phyloP scores from a whole-genome alignment of 2,888 invertebrate species.

The Hydroisotoma schaefferi region DNA sequence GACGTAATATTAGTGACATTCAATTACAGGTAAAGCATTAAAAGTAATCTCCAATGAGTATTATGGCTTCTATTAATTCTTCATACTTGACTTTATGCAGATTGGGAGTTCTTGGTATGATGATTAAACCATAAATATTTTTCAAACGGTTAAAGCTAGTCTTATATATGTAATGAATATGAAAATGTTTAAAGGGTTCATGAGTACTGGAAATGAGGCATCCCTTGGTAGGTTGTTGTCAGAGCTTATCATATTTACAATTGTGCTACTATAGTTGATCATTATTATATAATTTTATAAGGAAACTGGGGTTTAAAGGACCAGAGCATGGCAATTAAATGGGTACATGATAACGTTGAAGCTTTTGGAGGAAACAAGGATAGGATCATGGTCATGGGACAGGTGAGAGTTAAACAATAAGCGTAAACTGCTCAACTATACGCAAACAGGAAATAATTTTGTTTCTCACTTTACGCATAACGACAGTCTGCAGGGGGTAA shows the following conservation, averaged over 20 bases:
- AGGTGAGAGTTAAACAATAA: no score
- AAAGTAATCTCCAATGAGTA: background rate
- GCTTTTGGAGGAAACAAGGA: slow-evolving; percentile 20
- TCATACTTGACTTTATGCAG: background rate
- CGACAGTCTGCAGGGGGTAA: slow-evolving; percentile 4
- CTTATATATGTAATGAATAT: no score
- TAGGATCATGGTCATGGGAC: slow-evolving; percentile 21
- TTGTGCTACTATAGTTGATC: no score
- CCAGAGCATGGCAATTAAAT: slow-evolving; percentile 18
- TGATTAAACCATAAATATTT: no score
- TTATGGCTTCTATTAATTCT: background rate
- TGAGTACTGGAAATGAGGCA: background rate
- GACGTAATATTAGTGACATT: slow-evolving; percentile 28
- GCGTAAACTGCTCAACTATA: no score
- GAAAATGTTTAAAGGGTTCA: background rate
- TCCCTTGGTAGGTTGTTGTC: slow-evolving; percentile 10
- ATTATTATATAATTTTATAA: no score
- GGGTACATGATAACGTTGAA: slow-evolving; percentile 22
- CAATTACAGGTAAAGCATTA: slow-evolving; percentile 22
- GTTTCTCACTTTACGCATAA: background rate
- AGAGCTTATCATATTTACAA: no score
- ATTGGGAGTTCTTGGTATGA: background rate
- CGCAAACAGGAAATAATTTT: no score
- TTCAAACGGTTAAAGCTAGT: no score
- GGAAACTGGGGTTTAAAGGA: slow-evolving; percentile 18